phyloP scores from a whole-genome alignment of 2,113 vertebrate species.

The Barnardius zonarius region DNA sequence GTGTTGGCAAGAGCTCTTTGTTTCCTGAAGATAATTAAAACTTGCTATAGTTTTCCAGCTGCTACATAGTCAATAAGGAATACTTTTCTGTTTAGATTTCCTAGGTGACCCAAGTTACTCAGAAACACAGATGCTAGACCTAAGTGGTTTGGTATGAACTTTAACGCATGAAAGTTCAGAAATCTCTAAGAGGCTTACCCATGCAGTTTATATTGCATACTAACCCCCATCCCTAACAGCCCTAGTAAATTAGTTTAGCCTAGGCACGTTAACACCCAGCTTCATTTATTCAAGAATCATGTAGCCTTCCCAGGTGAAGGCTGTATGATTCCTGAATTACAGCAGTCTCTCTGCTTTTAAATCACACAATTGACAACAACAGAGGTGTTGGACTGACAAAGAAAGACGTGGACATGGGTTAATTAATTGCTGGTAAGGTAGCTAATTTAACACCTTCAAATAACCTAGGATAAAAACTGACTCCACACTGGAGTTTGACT shows the following conservation, averaged over 20 bases:
- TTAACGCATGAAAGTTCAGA: neutral
- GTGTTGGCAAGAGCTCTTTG: constrained; percentile 62
- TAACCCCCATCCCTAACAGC: neutral
- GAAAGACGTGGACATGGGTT: neutral
- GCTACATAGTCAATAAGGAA: constrained; percentile 1
- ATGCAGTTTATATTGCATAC: neutral
- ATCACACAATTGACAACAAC: neutral
- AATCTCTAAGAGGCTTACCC: neutral
- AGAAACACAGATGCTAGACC: neutral
- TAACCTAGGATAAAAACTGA: neutral
- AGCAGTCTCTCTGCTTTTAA: neutral
- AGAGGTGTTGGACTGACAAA: neutral
- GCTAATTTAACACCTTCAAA: neutral
- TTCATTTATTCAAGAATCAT: neutral
- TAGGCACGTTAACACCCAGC: neutral
- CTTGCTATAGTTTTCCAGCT: constrained; percentile 68
- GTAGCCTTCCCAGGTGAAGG: neutral
- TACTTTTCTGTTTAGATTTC: neutral
- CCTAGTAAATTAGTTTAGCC: neutral
- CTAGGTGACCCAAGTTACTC: neutral
- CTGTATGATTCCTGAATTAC: neutral
- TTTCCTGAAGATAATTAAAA: constrained; percentile 75
- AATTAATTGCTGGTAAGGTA: neutral
- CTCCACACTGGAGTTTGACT: neutral
- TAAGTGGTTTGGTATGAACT: neutral